Base-by-base conservation (phyloP, 2,113 vertebrate genomes). In the Pogona vitticeps region DNA sequence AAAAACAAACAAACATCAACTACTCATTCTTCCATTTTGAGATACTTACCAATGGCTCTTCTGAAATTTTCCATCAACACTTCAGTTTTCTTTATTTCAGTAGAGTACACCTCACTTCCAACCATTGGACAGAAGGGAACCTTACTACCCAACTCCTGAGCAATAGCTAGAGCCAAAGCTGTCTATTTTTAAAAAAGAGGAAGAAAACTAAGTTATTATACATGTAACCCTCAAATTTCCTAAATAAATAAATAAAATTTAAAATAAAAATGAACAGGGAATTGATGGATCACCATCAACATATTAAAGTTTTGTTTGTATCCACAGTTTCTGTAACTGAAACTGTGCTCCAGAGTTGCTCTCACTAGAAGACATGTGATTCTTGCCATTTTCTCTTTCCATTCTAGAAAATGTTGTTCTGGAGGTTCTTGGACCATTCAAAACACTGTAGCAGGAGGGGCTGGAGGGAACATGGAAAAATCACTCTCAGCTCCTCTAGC, bases 81-180 rank as follows among this genome's bases (percentile, higher is more conserved):
- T 95, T 99, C 99, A 0, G 99, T 99, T 93, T 99, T 99, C 96
- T 99, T 99, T 85, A 99, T 99, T 96, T 99, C 99, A 0, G 98
- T 97, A 0, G 99, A 99, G 95, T 99, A 99, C 17, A 99, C 99
- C 87, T 99, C 99, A 76, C 99, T 99, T 86, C 99, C 99, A 83
- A 99, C 98, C 98, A 99, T 99, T 1, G 98, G 99, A 90, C 99
- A 99, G 94, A 99, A 99, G 1, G 98, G 99, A 77, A 99, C 98
- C 92, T 99, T 99, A 92, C 98, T 99, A 46, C 99, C 99, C 93
- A 99, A 92, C 80, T 99, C 99, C 92, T 99, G 99, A 75, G 99
- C 98, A 93, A 99, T 97, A 61, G 98, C 99, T 91, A 99, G 93
- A 52, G 99, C 98, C 4, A 99, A 95, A 84, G 99, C 99, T 38